Percentiles rank a stretch among this genome's conserved stretches.
Evolutionary conservation across 2,888 invertebrate species (phyloP).

Genomic region (Vannuccia rotundouncinata): DNA sequence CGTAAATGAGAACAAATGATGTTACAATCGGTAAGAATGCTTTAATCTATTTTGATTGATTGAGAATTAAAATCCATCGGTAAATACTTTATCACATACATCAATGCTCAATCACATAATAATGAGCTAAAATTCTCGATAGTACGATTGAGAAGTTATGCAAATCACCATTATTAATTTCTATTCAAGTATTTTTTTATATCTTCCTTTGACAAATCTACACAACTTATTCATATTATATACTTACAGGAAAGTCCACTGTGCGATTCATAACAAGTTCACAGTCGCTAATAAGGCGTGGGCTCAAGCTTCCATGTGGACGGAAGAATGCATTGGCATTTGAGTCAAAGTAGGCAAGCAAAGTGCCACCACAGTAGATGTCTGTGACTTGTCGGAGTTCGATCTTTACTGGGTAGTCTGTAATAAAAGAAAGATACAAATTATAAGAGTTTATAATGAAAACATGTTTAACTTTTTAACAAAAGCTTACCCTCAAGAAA

Average conservation of each 20-base stretch:
- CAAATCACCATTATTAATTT: too few relatives aligned
- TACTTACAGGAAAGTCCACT: conserved; percentile 54
- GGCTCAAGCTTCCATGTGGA: conserved; percentile 50
- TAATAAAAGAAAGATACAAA: conserved; percentile 41
- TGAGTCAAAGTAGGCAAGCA: conserved; percentile 50
- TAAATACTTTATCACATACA: too few relatives aligned
- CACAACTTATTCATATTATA: too few relatives aligned
- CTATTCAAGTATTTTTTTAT: too few relatives aligned
- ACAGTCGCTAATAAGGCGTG: conserved; percentile 41
- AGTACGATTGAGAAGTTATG: neutral
- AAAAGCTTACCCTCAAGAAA: conserved; percentile 51
- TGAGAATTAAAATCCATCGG: too few relatives aligned
- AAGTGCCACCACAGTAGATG: conserved; percentile 45
- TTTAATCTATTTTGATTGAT: too few relatives aligned
- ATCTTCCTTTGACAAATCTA: too few relatives aligned
- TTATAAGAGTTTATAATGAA: neutral
- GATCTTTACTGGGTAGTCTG: conserved; percentile 41
- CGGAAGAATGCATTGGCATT: conserved; percentile 53
- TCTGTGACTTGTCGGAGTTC: conserved; percentile 40
- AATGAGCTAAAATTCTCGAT: neutral
- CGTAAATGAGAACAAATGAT: too few relatives aligned
- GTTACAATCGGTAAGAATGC: too few relatives aligned
- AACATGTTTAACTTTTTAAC: neutral
- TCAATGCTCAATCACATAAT: too few relatives aligned
- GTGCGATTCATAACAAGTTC: conserved; percentile 51